Conservation (phyloP, 2,888 invertebrate genomes). For the Arge pagana region DNA sequence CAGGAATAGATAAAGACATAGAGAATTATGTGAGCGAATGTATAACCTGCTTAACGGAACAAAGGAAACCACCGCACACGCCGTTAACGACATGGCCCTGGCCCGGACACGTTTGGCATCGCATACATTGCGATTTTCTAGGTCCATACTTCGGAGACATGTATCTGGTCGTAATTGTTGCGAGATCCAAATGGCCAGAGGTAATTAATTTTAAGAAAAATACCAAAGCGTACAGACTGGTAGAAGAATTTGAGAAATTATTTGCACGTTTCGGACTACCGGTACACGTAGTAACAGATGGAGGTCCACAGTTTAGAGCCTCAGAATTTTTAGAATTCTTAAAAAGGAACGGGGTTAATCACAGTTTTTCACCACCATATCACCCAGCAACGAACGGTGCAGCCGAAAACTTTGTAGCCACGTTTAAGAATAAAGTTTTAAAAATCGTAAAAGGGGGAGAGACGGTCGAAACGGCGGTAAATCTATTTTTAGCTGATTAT, state of each 20-base stretch:
- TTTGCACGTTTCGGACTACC: slow-evolving; percentile 30
- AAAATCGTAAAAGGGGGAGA: slow-evolving; percentile 23
- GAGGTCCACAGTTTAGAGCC: slow-evolving; percentile 29
- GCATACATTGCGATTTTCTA: slow-evolving; percentile 36
- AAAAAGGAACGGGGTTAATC: slow-evolving; percentile 28
- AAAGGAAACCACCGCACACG: slow-evolving; percentile 26
- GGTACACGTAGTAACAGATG: slow-evolving; percentile 29
- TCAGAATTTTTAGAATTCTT: slow-evolving; percentile 27
- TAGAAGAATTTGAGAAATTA: slow-evolving; percentile 24
- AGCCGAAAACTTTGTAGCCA: slow-evolving; percentile 30
- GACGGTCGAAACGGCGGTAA: neutral
- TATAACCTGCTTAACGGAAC: slow-evolving; percentile 25
- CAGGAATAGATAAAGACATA: slow-evolving; percentile 27
- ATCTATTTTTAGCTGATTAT: slow-evolving; percentile 28
- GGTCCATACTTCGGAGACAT: slow-evolving; percentile 30
- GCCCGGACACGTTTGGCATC: slow-evolving; percentile 30
- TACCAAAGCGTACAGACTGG: slow-evolving; percentile 25
- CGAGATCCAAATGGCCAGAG: slow-evolving; percentile 37
- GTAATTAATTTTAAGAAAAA: slow-evolving; percentile 29
- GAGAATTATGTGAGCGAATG: slow-evolving; percentile 28
- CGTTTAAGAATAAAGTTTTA: slow-evolving; percentile 27
- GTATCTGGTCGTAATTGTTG: slow-evolving; percentile 38
- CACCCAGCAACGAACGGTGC: slow-evolving; percentile 29
- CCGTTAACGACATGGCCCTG: slow-evolving; percentile 28
- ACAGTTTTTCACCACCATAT: slow-evolving; percentile 29